phyloP scores from a whole-genome alignment of 2,888 invertebrate genomes.

The Junonia oenone region DNA sequence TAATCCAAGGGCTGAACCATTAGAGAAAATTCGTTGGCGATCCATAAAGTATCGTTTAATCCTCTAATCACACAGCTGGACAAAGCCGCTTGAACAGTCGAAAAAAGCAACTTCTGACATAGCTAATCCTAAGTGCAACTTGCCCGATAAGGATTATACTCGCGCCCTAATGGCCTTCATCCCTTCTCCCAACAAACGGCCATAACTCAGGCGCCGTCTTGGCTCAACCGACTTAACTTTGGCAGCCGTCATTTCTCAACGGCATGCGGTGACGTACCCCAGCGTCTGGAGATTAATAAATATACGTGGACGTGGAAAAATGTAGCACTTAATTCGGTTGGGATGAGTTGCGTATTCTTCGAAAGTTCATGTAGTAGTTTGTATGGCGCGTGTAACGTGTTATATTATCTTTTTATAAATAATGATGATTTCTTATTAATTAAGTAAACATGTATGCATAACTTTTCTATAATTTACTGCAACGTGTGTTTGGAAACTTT shows the following conservation, averaged over 20 bases:
- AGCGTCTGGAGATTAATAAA: conserved; percentile 68
- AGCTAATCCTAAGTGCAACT: conserved; percentile 79
- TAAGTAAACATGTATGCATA: too few species aligned
- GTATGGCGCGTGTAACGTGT: conserved; percentile 6
- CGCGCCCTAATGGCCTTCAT: conserved; percentile 75
- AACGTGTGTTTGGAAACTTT: too few species aligned
- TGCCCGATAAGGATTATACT: conserved; percentile 76
- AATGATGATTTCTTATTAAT: not conserved
- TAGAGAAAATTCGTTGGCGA: conserved; percentile 23
- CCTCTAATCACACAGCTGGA: conserved; percentile 71
- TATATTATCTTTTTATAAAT: not conserved
- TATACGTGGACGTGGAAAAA: conserved; percentile 75
- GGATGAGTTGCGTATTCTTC: conserved; percentile 65
- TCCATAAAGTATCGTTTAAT: conserved; percentile 39
- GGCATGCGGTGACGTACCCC: conserved; percentile 70
- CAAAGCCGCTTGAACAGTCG: conserved; percentile 62
- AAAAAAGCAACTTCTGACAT: conserved; percentile 76
- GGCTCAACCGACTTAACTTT: conserved; percentile 78
- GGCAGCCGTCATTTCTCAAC: conserved; percentile 80
- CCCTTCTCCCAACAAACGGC: conserved; percentile 74
- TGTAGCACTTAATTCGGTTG: conserved; percentile 69
- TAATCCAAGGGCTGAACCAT: conserved; percentile 19
- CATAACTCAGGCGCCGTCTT: conserved; percentile 74
- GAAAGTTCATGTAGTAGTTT: conserved; percentile 37
- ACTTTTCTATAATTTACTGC: too few species aligned